Evolutionary conservation across 92 coral and sea anemone genomes (phyloP), one percentile per base, ranked within the genome.

Genomic region (Umimayanthus chanpuru): DNA sequence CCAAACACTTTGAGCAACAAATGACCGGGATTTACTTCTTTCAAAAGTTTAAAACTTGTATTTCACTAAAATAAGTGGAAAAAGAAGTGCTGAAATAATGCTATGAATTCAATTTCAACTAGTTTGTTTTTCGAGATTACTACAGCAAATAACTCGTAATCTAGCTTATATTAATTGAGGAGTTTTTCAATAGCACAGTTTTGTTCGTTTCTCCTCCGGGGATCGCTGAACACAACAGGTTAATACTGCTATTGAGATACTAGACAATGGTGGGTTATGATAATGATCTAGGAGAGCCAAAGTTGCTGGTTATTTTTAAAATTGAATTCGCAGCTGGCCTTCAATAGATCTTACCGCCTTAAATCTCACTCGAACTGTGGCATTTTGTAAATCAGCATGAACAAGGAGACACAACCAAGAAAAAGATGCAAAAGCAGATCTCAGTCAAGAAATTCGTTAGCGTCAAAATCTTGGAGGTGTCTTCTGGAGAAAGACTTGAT

Each of bases 401-500:
- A 79, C 5, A 32, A 88, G 49, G 56, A 70, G 18, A 10, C 4
- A 23, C 56, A 10, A 38, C 14, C 72, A 26, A 55, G 70, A 53
- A 58, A 73, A 61, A 30, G 73, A 25, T 40, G 6, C 1, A 72
- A 81, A 16, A 67, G 25, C 4, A n/a, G 50, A 75, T 29, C 30
- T 25, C 53, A 39, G 25, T 70, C 74, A 58, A 40, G 77, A 40
- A 61, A 44, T 55, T 73, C 76, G 23, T 25, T 65, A 56, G 11
- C 73, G n/a, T 38, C 61, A 8, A 85, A 82, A 26, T 77, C 76
- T 58, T 75, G 77, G 20, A 58, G 86, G 70, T 91, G 91, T 36
- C 88, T 91, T n/a, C 8, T 77, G 85, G 79, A 91, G 73, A 90
- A 93, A 75, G 96, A 94, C 76, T 55, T 89, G 67, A 85, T 92